Evolutionary conservation across 2,888 invertebrate species (phyloP).

Genomic region (Epistrophe grossulariae): DNA sequence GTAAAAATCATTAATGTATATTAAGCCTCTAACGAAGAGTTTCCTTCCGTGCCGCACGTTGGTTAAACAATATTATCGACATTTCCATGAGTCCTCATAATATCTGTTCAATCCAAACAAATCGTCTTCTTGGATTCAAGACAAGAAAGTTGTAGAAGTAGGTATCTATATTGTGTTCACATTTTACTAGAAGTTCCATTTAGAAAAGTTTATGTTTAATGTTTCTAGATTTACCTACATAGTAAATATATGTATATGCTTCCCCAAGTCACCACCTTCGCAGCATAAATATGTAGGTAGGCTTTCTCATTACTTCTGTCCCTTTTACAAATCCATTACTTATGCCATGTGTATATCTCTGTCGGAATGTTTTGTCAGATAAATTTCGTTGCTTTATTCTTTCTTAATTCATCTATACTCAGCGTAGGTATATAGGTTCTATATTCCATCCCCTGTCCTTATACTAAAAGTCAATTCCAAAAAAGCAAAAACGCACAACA

Average conservation of each 20-base stretch:
- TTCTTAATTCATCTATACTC: conserved; percentile 14
- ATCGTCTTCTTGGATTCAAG: conserved; percentile 34
- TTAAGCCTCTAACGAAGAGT: conserved; percentile 63
- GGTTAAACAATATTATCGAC: conserved; percentile 35
- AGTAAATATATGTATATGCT: not conserved
- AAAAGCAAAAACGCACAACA: conserved; percentile 55
- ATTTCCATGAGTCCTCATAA: conserved; percentile 29
- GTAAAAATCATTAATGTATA: conserved; percentile 72
- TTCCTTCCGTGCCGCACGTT: conserved; percentile 59
- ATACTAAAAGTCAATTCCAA: conserved; percentile 16
- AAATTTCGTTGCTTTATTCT: conserved; percentile 33
- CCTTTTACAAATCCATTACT: not conserved
- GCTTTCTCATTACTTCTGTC: conserved; percentile 9
- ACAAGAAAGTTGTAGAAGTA: conserved; percentile 39
- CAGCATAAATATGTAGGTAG: not conserved
- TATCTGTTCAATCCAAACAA: conserved; percentile 47
- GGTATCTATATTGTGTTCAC: conserved; percentile 44
- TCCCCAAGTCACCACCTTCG: too few species aligned
- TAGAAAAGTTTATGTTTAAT: conserved; percentile 59
- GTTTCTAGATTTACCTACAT: conserved; percentile 38
- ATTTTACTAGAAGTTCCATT: conserved; percentile 25
- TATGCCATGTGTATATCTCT: not conserved
- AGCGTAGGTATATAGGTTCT: not conserved
- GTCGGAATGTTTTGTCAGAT: conserved; percentile 31
- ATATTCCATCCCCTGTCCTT: conserved; percentile 21